Evolutionary conservation across 2,888 invertebrate species (phyloP).

Genomic region (Muschampia plurimacula): DNA sequence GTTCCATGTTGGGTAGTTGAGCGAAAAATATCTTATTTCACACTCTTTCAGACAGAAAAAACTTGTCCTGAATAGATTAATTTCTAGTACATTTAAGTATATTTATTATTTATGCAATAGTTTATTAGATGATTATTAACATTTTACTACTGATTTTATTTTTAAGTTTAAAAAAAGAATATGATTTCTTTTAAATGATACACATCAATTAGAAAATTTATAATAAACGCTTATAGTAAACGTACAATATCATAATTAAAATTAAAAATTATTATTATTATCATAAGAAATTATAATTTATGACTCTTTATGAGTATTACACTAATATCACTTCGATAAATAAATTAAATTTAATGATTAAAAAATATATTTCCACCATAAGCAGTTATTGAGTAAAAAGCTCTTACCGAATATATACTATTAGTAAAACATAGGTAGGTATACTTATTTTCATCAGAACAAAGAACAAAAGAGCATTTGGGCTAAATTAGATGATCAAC

Average conservation of each 20-base stretch:
- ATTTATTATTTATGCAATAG: neutral
- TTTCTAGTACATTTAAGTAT: neutral
- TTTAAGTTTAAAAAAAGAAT: neutral
- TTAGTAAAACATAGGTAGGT: neutral
- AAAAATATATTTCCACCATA: no score
- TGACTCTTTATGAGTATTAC: no score
- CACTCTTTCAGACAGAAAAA: conserved; percentile 13
- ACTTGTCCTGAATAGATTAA: neutral
- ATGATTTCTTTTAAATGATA: neutral
- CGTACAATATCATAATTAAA: neutral
- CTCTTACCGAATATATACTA: no score
- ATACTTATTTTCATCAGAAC: neutral
- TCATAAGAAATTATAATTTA: no score
- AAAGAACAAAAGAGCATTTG: no score
- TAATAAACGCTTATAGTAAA: neutral
- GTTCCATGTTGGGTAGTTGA: conserved; percentile 13
- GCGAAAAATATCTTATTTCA: conserved; percentile 8
- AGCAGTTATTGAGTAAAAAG: no score
- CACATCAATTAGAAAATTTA: conserved; percentile 11
- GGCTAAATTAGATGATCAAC: no score
- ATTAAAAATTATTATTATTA: no score
- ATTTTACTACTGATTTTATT: conserved; percentile 9
- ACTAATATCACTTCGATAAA: no score
- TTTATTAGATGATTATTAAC: neutral
- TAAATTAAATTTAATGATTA: no score